These are phyloP conservation scores for Holothuria scabra DNA, from an alignment of 53 echinoderm and acorn worm species.

Conservation along the genomic window DNA sequence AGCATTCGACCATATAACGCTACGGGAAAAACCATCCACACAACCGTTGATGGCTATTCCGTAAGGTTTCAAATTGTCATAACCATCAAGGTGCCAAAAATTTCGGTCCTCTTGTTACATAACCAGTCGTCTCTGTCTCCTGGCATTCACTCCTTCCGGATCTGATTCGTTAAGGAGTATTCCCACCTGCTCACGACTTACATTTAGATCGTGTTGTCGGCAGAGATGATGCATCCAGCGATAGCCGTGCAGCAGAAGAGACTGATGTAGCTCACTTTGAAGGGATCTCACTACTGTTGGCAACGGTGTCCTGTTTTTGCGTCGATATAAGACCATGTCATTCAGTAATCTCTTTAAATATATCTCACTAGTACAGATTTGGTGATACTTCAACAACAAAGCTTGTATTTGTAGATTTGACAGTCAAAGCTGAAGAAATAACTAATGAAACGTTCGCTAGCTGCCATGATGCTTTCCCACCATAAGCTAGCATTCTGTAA, in stretches of 20 bases:
- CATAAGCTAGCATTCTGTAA: too few relatives aligned
- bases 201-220: slow-evolving; percentile 1
- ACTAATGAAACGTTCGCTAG: neutral
- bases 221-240: slow-evolving; percentile 18
- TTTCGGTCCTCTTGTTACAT: slow-evolving; percentile 58
- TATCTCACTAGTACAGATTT: neutral
- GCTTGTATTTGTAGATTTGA: slow-evolving; percentile 3
- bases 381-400: neutral
- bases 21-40: too few relatives aligned
- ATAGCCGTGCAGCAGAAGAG: neutral
- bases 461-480: neutral
- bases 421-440: neutral
- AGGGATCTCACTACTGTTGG: too few relatives aligned
- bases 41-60: too few relatives aligned
- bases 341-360: neutral
- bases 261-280: neutral
- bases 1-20: too few relatives aligned
- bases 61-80: slow-evolving; percentile 37
- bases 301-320: slow-evolving; percentile 2
- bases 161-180: slow-evolving; percentile 30
- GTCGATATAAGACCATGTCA: neutral
- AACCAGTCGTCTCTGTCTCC: slow-evolving; percentile 53
- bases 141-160: slow-evolving; percentile 50
- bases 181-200: neutral
- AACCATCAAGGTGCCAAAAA: slow-evolving; percentile 51